phyloP scores from a whole-genome alignment of 92 coral and sea anemone species.

The Isaurus tuberculatus region DNA sequence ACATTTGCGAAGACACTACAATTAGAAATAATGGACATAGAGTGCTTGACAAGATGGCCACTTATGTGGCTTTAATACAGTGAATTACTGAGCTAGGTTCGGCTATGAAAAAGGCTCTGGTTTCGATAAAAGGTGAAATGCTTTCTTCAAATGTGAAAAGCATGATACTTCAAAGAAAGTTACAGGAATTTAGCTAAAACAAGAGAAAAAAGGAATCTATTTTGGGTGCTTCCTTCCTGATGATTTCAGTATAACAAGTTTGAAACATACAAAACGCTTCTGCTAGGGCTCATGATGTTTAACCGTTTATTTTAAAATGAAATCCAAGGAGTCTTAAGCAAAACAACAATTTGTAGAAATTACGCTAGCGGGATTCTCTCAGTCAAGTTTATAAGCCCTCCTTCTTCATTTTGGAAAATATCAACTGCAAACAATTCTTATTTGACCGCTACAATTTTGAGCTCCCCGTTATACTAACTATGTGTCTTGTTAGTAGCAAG shows the following conservation, averaged over 20 bases:
- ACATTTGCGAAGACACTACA: not conserved
- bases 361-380: too few species aligned
- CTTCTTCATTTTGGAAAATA: too few species aligned
- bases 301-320: too few species aligned
- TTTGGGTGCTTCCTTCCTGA: not conserved
- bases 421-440: too few species aligned
- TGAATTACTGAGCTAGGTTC: not conserved
- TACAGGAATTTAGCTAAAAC: not conserved
- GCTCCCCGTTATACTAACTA: too few species aligned
- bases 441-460: too few species aligned
- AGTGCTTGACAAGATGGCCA: conserved; percentile 9
- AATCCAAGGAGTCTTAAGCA: not conserved
- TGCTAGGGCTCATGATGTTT: not conserved
- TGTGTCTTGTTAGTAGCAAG: too few species aligned
- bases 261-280: not conserved
- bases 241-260: not conserved
- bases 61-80: not conserved
- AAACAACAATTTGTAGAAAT: too few species aligned
- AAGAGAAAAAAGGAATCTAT: not conserved
- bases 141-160: not conserved
- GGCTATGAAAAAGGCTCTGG: not conserved
- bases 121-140: not conserved
- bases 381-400: not conserved
- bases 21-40: not conserved
- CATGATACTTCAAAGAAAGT: not conserved